Conservation (phyloP, 2,113 vertebrate species). For the Camelus bactrianus region DNA sequence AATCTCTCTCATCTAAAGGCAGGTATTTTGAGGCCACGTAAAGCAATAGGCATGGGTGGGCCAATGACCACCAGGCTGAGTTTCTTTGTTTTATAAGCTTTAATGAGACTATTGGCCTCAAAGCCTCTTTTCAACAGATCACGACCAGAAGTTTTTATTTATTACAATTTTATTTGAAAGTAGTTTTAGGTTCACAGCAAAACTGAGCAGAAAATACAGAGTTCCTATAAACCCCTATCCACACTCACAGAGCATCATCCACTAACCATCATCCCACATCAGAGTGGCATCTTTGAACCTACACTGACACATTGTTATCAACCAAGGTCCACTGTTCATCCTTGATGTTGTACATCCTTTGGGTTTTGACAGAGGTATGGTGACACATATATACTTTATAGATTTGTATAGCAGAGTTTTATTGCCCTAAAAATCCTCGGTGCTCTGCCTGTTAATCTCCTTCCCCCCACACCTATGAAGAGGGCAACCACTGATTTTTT, state of each 20-base stretch:
- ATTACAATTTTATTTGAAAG: not conserved
- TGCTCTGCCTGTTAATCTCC: not conserved
- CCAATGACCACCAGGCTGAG: not conserved
- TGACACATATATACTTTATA: not conserved
- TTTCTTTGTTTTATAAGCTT: not conserved
- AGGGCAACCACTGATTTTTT: not conserved
- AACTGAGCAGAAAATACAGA: not conserved
- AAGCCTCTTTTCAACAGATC: not conserved
- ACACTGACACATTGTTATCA: not conserved
- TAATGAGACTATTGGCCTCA: not conserved
- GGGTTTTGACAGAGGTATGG: not conserved
- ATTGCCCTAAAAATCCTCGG: not conserved
- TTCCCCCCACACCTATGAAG: not conserved
- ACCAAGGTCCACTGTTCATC: not conserved
- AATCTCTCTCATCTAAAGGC: not conserved
- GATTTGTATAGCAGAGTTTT: not conserved
- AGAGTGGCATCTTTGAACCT: not conserved
- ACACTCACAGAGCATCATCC: not conserved
- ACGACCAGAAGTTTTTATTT: not conserved
- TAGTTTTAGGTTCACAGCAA: not conserved
- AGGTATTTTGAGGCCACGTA: not conserved
- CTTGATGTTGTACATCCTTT: not conserved
- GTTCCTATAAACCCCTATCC: no score
- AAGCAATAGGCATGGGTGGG: not conserved
- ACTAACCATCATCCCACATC: not conserved